phyloP scores from a whole-genome alignment of 2,113 vertebrate species.

The Heterocephalus glaber region DNA sequence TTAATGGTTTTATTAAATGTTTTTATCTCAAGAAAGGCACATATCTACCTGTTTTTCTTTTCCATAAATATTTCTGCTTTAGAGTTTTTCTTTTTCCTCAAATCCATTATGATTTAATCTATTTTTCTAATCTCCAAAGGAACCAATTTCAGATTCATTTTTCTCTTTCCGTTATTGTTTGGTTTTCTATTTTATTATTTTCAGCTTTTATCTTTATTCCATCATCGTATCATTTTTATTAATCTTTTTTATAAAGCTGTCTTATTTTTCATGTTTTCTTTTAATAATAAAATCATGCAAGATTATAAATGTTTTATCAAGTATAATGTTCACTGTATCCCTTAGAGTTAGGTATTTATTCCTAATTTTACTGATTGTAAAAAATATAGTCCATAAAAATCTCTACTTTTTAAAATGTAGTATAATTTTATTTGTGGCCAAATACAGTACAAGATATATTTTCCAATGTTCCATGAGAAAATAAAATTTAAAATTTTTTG shows the following conservation, averaged over 20 bases:
- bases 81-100: background rate
- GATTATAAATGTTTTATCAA: background rate
- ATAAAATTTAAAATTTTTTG: background rate
- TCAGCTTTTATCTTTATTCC: background rate
- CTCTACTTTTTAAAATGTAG: background rate
- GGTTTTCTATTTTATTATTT: constrained; percentile 7
- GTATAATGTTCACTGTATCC: background rate
- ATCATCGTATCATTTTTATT: background rate
- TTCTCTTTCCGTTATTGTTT: background rate
- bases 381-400: background rate
- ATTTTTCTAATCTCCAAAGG: background rate
- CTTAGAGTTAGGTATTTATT: background rate
- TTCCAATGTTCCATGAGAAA: background rate
- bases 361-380: background rate
- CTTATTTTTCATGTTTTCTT: constrained; percentile 22
- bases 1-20: background rate
- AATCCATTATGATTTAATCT: background rate
- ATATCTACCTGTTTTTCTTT: background rate
- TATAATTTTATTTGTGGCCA: background rate
- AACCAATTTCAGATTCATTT: background rate
- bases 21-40: background rate
- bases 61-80: background rate
- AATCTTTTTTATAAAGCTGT: background rate
- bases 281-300: background rate
- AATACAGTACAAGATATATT: background rate